Evolutionary conservation across 2,797 vertebrate species (phyloP).

Genomic region (Acrossocheilus wenchowensis): DNA sequence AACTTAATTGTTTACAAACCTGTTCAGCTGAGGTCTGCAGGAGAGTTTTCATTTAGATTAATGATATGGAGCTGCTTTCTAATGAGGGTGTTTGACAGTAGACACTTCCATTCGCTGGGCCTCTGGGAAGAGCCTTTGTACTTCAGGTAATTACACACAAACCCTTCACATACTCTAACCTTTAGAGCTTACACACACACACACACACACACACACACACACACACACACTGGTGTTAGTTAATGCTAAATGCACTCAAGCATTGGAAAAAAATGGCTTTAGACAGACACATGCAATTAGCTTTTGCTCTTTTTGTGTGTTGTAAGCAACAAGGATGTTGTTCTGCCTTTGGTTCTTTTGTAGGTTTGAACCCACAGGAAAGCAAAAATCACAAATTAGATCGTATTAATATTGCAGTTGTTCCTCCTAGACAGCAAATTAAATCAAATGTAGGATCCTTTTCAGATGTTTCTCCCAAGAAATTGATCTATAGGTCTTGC

Average conservation of each 20-base stretch:
- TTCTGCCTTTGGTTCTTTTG: constrained; percentile 23
- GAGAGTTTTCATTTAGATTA: constrained; percentile 60
- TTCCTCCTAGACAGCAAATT: background rate
- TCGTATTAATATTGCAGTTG: constrained; percentile 12
- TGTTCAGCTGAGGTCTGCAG: constrained; percentile 46
- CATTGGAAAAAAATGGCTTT: constrained; percentile 38
- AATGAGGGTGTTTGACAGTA: constrained; percentile 59
- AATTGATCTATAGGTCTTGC: background rate
- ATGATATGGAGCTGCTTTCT: constrained; percentile 61
- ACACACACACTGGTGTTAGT: constrained; percentile 15
- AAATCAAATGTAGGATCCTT: background rate
- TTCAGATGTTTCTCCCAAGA: background rate
- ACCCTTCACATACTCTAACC: constrained; percentile 55
- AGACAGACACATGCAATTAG: constrained; percentile 42
- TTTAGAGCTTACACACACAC: constrained; percentile 37
- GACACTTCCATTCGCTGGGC: constrained; percentile 47
- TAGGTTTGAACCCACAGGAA: constrained; percentile 26
- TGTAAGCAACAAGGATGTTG: background rate
- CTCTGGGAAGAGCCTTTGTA: constrained; percentile 59
- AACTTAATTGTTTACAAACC: constrained; percentile 54
- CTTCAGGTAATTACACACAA: constrained; percentile 65
- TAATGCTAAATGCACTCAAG: constrained; percentile 39
- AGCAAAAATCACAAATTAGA: constrained; percentile 7
- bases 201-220: background rate
- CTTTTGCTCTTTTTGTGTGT: constrained; percentile 27